Base-by-base conservation (phyloP, 1,140 invertebrate genomes). In the Sinonovacula constricta region DNA sequence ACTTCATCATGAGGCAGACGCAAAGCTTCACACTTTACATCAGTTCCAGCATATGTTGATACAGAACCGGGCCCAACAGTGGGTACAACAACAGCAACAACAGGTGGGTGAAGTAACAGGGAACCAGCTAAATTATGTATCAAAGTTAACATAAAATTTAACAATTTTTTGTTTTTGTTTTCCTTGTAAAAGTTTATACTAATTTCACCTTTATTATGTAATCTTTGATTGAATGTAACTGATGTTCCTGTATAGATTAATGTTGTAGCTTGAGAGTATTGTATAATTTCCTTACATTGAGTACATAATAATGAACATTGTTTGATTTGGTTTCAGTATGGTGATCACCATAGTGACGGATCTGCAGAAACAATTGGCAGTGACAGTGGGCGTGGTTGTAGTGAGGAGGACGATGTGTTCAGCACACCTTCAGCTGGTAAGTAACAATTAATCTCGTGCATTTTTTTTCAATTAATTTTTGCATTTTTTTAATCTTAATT, bases 31-130 rank as follows among this genome's bases (percentile, higher is more conserved):
- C 10, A 7, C 66, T 4, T 31, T 78, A 4, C n/a, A n/a, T n/a
- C 69, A 78, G 22, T 33, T 69, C 4, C 75, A 78, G 36, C 75
- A 78, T 28, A 53, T 70, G 66, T 68, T 78, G 31, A 18, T 78
- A 28, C 75, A 78, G 56, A 69, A 18, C n/a, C 65, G 75, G 28
- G 75, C 75, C n/a, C 67, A 78, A 63, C 66, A 78, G 45, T 78
- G 75, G 75, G 59, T 78, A 26, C 53, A 70, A 28, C 57, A 69
- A 68, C 75, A 78, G 51, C 70, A 74, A 65, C 65, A 69, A 22
- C 70, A 74, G 45, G 68, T 72, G 54, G 24, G 66, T 45, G 15
- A 45, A 45, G 39, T 45, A 7, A 45, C 39, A 45, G 7, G 39
- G n/a, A n/a, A n/a, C n/a, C n/a, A n/a, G n/a, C n/a, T n/a, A n/a